Base-by-base conservation (phyloP, 2,888 invertebrate genomes). In the Eucera pruinosa region DNA sequence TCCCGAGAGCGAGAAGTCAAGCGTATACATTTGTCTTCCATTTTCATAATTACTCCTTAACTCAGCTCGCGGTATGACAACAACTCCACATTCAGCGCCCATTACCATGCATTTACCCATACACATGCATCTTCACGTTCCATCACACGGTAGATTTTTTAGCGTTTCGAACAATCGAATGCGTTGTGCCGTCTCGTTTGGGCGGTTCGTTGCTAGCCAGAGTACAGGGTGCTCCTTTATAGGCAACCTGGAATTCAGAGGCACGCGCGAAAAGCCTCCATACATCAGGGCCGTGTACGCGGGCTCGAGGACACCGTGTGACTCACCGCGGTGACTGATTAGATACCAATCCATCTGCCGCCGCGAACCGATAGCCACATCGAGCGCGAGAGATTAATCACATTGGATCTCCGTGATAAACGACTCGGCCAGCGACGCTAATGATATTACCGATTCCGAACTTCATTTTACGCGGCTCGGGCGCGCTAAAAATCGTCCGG, bases 281-380 rank as follows among this genome's bases (percentile, higher is more conserved):
- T 65, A 43, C 60, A 65, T 69, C 48, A 27, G 66, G 25, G 41
- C 67, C 30, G 33, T 58, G 52, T 64, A 41, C 39, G 61, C 64
- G 55, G 13, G 33, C 57, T 70, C 74, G 74, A 65, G 78, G 61
- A 61, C 75, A 47, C 66, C 7, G 50, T 52, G 76, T 70, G 76
- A 76, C 70, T 76, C 78, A 78, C 55, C 76, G 60, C 33, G 73
- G 71, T 84, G 82, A 84, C 82, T 80, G 84, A 84, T 84, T 84
- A 84, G 84, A 84, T 84, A 84, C 78, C 84, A 57, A 84, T 84
- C 82, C 84, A 84, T 84, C 84, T 84, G 84, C 82, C 76, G 73
- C 76, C 74, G 55, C 81, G 73, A 67, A 50, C 69, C 72, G 82
- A 78, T 82, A 82, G 75, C 69, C 82, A 69, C 76, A 67, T 69